phyloP scores from a whole-genome alignment of 1,140 invertebrate genomes.

The Nomia melanderi region DNA sequence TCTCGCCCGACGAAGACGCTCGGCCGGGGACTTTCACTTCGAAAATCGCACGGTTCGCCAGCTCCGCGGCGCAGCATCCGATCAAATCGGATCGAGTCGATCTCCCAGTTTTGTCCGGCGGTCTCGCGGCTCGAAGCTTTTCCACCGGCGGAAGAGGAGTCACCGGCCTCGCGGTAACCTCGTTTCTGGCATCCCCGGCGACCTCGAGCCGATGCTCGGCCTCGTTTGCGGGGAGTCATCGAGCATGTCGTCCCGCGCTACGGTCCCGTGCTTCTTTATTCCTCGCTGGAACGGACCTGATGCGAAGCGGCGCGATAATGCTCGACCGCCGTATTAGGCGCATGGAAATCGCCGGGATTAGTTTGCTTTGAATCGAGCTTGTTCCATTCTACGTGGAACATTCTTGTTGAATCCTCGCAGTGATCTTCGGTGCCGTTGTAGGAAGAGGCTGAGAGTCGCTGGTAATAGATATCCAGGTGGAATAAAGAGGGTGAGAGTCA shows the following conservation, averaged over 20 bases:
- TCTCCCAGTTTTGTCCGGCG: slow-evolving; percentile 1
- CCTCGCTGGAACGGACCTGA: background rate
- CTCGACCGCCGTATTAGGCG: slow-evolving; percentile 22
- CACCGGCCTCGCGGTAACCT: slow-evolving; percentile 28
- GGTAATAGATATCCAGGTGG: too few species aligned
- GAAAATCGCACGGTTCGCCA: slow-evolving; percentile 41
- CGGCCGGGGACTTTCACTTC: slow-evolving; percentile 41
- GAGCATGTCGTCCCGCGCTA: slow-evolving; percentile 2
- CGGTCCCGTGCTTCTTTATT: slow-evolving; percentile 5
- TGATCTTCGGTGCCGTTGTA: too few species aligned
- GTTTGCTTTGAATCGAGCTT: background rate
- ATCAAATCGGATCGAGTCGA: slow-evolving; percentile 16
- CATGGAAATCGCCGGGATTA: slow-evolving; percentile 36
- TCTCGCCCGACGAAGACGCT: background rate
- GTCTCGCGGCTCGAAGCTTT: background rate
- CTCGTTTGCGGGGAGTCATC: slow-evolving; percentile 30
- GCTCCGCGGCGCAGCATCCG: background rate
- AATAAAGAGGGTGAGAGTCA: too few species aligned
- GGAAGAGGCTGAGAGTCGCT: too few species aligned
- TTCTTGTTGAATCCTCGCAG: too few species aligned
- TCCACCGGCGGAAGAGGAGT: slow-evolving; percentile 6
- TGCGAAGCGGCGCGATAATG: slow-evolving; percentile 44
- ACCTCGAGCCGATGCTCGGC: slow-evolving; percentile 49
- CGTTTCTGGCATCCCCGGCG: slow-evolving; percentile 30
- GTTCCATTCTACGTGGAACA: too few species aligned